Evolutionary conservation across 2,888 invertebrate species (phyloP), one percentile per base, ranked within the genome.

Genomic region (Thymelicus lineola): DNA sequence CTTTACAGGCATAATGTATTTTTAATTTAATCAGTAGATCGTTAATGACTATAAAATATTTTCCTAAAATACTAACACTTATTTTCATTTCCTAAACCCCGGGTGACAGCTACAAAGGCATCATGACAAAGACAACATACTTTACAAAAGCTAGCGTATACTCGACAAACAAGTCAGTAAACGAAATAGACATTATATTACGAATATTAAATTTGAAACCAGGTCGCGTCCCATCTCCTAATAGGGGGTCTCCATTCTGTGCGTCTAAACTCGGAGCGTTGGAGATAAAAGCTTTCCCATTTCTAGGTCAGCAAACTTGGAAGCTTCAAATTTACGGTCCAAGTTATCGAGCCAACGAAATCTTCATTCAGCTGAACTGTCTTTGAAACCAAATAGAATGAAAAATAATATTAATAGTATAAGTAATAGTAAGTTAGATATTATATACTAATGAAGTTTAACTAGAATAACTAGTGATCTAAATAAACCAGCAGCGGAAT

Each of bases 261-360:
- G 67, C 46, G 55, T 67, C 53, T 17, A 60, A 67, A 61, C 45
- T 55, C 45, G n/a, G 42, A 12, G 59, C 50, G 17, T 45, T 15
- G 4, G 45, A 68, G 61, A 61, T 68, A 35, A 67, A 66, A 66
- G 57, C 67, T 60, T 61, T 67, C 53, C 42, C 28, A 53, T 59
- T 67, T 67, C 67, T 67, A 55, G 53, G 61, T 67, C 67, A 67
- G 53, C 67, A 35, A 38, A 53, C 67, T 61, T 67, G 15, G 35
- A 53, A 53, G 60, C 20, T 61, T 61, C 42, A 53, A 42, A 53
- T 66, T 66, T 60, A 50, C 38, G 7, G 20, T n/a, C 48, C 59
- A 59, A 60, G 60, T 60, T 67, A 50, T 60, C 50, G 50, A 42
- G 17, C 20, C 12, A 50, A 38, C 10, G 53, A 35, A 59, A 46